Conservation (phyloP, 2,797 vertebrate genomes). For the Falco berigora region DNA sequence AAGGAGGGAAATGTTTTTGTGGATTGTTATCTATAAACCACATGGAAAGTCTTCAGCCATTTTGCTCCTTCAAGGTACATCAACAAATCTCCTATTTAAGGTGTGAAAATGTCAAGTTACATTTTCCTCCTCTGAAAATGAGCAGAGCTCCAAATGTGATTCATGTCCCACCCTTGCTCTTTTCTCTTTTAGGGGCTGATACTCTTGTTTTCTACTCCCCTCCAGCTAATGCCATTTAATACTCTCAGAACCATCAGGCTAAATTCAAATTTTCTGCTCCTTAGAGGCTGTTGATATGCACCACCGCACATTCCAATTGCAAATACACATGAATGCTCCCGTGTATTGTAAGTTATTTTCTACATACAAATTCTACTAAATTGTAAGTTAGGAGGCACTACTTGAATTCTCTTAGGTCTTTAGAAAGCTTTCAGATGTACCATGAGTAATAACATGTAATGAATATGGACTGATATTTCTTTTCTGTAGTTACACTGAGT, state of each 20-base stretch:
- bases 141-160: neutral
- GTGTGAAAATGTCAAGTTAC: neutral
- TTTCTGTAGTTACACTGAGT: slow-evolving; percentile 31
- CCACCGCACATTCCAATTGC: neutral
- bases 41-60: neutral
- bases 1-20: neutral
- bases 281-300: slow-evolving; percentile 30
- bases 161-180: neutral
- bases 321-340: slow-evolving; percentile 28
- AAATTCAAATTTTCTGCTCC: slow-evolving; percentile 48
- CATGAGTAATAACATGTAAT: slow-evolving; percentile 41
- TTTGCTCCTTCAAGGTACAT: slow-evolving; percentile 23
- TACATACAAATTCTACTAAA: slow-evolving; percentile 44
- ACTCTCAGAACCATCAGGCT: slow-evolving; percentile 19
- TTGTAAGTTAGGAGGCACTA: slow-evolving; percentile 45
- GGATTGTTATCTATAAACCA: neutral
- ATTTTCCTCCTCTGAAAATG: neutral
- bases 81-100: neutral
- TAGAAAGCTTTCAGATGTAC: slow-evolving; percentile 63
- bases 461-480: slow-evolving; percentile 53
- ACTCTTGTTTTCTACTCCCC: neutral
- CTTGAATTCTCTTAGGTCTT: slow-evolving; percentile 61
- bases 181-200: neutral
- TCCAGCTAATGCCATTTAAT: slow-evolving; percentile 41
- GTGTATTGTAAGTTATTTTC: slow-evolving; percentile 57